phyloP scores from a whole-genome alignment of 2,888 invertebrate species.

The Brachyopa scutellaris region DNA sequence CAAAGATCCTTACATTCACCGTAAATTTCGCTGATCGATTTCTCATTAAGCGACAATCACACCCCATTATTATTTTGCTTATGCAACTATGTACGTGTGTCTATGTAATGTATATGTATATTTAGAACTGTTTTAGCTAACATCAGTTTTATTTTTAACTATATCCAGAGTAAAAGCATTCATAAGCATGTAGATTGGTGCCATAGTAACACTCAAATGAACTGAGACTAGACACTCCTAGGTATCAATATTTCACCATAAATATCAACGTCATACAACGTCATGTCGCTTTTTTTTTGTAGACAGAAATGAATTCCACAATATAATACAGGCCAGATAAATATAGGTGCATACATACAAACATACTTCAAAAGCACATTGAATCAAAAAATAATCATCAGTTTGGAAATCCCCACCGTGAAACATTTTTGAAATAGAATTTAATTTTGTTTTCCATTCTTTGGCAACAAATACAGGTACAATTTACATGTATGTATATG shows the following conservation, averaged over 20 bases:
- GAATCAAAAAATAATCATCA: conserved; percentile 17
- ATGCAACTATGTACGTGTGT: no score
- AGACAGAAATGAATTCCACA: conserved; percentile 16
- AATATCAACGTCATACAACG: neutral
- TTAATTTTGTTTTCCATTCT: neutral
- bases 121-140: neutral
- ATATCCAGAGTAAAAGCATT: neutral
- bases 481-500: neutral
- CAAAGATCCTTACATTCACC: no score
- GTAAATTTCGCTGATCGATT: no score
- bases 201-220: neutral
- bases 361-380: conserved; percentile 21
- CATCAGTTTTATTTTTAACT: conserved; percentile 3
- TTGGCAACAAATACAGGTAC: neutral
- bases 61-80: no score
- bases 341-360: neutral
- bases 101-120: no score
- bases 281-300: neutral
- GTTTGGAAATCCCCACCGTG: conserved; percentile 28
- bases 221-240: neutral
- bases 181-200: neutral
- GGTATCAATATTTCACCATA: neutral
- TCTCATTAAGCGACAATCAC: no score
- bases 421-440: conserved; percentile 40
- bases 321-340: conserved; percentile 1